Percentiles rank a stretch among this genome's conserved stretches.
Evolutionary conservation across 2,113 vertebrate species (phyloP).

Genomic region (Sula dactylatra): DNA sequence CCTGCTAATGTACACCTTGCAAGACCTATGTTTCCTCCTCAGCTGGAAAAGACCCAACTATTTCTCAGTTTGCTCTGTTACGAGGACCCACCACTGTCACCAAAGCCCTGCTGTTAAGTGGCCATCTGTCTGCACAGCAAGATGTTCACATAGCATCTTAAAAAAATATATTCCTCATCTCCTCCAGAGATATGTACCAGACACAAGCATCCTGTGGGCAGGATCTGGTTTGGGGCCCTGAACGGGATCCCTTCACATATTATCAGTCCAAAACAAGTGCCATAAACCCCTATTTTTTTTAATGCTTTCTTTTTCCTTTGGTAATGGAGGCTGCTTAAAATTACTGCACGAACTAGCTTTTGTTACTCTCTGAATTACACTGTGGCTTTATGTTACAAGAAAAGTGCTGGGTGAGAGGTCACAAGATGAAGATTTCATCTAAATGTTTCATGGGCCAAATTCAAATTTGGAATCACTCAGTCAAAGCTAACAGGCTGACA

Average conservation of each 20-base stretch:
- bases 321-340: background rate
- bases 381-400: background rate
- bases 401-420: background rate
- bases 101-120: background rate
- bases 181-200: background rate
- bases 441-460: background rate
- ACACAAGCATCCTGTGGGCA: background rate
- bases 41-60: background rate
- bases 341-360: background rate
- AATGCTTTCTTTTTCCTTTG: background rate
- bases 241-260: background rate
- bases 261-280: background rate
- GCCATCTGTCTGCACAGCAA: background rate
- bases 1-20: background rate
- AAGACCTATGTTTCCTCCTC: background rate
- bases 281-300: background rate
- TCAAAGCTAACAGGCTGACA: background rate
- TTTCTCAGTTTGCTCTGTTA: background rate
- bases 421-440: background rate
- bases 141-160: background rate
- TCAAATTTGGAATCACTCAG: background rate
- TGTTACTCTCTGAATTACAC: background rate
- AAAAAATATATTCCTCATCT: background rate
- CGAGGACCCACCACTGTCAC: background rate
- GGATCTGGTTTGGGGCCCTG: background rate